A percentile compares a stretch with the other conserved stretches of the same genome.
Evolutionary conservation across 2,888 invertebrate genomes (phyloP).

Genomic region (Cyclophora albipunctata): DNA sequence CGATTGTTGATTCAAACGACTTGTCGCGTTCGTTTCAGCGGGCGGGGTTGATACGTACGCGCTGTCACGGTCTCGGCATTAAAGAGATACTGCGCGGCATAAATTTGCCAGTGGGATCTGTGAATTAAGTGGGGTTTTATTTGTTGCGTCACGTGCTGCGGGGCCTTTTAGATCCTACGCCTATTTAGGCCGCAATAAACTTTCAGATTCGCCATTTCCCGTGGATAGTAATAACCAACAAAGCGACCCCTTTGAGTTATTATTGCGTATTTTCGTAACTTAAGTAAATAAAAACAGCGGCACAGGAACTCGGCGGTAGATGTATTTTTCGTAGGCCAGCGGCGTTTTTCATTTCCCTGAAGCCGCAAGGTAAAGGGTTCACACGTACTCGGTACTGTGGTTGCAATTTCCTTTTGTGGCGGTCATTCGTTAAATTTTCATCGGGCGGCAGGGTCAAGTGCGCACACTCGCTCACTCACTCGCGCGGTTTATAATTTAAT

Average conservation of each 20-base stretch:
- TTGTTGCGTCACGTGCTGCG: conserved; percentile 63
- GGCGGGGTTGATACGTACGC: conserved; percentile 62
- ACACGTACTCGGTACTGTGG: conserved; percentile 36
- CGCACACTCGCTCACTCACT: conserved; percentile 24
- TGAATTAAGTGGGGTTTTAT: conserved; percentile 70
- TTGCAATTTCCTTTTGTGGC: conserved; percentile 57
- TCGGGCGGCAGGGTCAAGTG: conserved; percentile 41
- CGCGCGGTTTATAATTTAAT: conserved; percentile 44
- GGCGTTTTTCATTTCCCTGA: conserved; percentile 33
- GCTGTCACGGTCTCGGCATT: conserved; percentile 64
- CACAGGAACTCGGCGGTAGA: conserved; percentile 15
- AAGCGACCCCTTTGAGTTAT: conserved; percentile 12
- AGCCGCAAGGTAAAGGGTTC: conserved; percentile 43
- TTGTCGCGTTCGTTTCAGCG: conserved; percentile 42
- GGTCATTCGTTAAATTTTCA: conserved; percentile 60
- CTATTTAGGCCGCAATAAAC: conserved; percentile 42
- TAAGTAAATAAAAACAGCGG: conserved; percentile 23
- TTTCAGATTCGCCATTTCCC: conserved; percentile 30
- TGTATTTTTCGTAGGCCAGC: conserved; percentile 24
- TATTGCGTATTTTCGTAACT: conserved; percentile 12
- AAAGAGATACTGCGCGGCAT: conserved; percentile 66
- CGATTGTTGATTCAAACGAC: conserved; percentile 51
- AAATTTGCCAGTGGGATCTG: conserved; percentile 64
- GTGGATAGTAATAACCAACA: conserved; percentile 21
- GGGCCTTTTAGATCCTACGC: conserved; percentile 40